Percentiles rank a stretch among this genome's conserved stretches.
Conservation (phyloP, 37 sponge, comb jelly and placozoan species). For the Aphrocallistes beatrix region DNA sequence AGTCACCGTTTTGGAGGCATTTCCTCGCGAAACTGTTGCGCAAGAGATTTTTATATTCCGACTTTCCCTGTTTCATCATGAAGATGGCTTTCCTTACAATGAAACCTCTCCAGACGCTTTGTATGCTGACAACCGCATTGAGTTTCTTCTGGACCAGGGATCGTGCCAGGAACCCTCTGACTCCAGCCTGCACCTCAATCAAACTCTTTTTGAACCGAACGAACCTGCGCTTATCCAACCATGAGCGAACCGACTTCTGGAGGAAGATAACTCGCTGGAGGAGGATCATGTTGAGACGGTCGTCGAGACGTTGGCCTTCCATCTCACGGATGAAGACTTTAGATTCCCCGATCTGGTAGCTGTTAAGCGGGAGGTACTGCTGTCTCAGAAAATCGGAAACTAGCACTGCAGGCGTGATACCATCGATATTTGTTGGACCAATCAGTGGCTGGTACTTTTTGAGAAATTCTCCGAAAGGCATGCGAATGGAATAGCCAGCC, state of each 20-base stretch:
- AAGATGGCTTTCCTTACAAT: not conserved
- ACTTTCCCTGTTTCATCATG: not conserved
- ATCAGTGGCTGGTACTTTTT: not conserved
- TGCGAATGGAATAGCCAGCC: constrained; percentile 80
- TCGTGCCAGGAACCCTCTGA: not conserved
- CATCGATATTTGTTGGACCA: not conserved
- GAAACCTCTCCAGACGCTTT: not conserved
- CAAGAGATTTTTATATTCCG: not conserved
- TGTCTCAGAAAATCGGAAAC: not conserved
- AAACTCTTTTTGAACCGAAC: not conserved
- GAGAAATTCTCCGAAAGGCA: constrained; percentile 25
- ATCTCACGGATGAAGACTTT: not conserved
- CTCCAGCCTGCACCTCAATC: not conserved
- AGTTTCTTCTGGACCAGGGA: not conserved
- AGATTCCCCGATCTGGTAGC: not conserved
- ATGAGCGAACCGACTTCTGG: not conserved
- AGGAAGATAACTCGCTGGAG: not conserved
- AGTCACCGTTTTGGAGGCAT: not conserved
- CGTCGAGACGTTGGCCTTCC: not conserved
- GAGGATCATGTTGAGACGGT: not conserved
- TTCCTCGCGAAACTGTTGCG: not conserved
- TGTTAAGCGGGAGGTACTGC: not conserved
- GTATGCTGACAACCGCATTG: not conserved
- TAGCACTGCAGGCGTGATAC: not conserved
- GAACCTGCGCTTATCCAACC: not conserved